Base-by-base conservation (phyloP, 2,888 invertebrate genomes). In the Drosophila austrosaltans region DNA sequence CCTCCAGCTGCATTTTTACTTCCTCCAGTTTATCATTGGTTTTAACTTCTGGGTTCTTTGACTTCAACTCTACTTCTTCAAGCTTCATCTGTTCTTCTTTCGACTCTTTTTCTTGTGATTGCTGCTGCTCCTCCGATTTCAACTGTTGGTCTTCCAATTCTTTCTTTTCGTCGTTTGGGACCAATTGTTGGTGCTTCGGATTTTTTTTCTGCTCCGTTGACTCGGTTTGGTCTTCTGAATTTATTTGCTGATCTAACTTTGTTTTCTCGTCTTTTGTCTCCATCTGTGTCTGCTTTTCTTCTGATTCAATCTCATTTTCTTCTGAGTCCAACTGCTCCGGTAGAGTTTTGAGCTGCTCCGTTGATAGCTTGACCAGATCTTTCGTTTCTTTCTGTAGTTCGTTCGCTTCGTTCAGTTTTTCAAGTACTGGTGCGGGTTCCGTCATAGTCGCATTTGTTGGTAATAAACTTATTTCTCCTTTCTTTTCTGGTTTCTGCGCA, bases 311-410 rank as follows among this genome's bases (percentile, higher is more conserved):
- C 36, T 36, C 10, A 36, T 36, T 36, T 36, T 36, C 2, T 36
- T 36, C 1, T 1, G 36, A 36, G 10, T 36, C 10, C 8, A 36
- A 8, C 36, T 36, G 36, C 2, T 36, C 36, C 10, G 36, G 7
- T 36, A 32, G 7, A 32, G 5, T 22, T 22, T 3, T 10, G 8
- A 12, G 22, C 10, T 48, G 2, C 22, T 48, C 22, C 1, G 3
- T 48, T 22, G 0, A 12, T 1, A 25, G 4, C 25, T 12, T 25
- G 2, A 25, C 22, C 12, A 12, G 25, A 10, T 60, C 3, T 12
- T 30, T 60, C 44, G 28, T 6, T 25, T 66, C 48, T 10, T 22
- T 42, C 10, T 39, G n/a, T n/a, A 20, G 32, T n/a, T 58, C 53
- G 22, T 40, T 20, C 2, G 8, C 7, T 7, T 7, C 39, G n/a